Base-by-base conservation (phyloP, 2,888 invertebrate species). In the Conchocele bisecta region DNA sequence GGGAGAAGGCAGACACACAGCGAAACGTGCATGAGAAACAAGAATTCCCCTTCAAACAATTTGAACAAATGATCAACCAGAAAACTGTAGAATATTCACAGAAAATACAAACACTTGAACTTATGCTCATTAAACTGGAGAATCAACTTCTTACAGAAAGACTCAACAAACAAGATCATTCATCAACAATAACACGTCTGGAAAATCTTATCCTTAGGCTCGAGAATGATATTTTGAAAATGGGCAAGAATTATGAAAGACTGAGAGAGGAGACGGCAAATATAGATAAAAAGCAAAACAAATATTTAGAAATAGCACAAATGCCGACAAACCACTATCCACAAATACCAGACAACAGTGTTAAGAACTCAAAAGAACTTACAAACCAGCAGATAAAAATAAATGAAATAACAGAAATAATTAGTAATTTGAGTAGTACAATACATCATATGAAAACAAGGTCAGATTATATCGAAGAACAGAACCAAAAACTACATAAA, bases 141-240 rank as follows among this genome's bases (percentile, higher is more conserved):
- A 89, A 89, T 56, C 76, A 83, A 50, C 35, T 88, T 7, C 71
- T 89, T 48, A 54, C 59, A 7, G 86, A 85, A 60, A 82, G 75
- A 31, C 29, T 88, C 15, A 70, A 83, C 22, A 84, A 86, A 66
- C 85, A 83, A 58, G 83, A 84, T 44, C 83, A 86, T 39, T 68
- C 84, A 5, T 75, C 70, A 15, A 75, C 84, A 0, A 78, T 86
- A 13, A 71, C 81, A 9, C 75, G 76, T 26, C 67, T 89, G 24
- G 89, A 89, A 74, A 88, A 86, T 63, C 83, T 86, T 37, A 83
- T 89, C 29, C 70, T 89, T 2, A 82, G 68, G 50, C 59, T 89
- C 7, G 89, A 89, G 74, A 89, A 88, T 59, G 85, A 86, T 33
- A 68, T 89, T 6, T 50, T 87, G 48, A 81, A 78, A 65, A 73